Conservation (phyloP, 2,888 invertebrate species). For the Pherbina coryleti region DNA sequence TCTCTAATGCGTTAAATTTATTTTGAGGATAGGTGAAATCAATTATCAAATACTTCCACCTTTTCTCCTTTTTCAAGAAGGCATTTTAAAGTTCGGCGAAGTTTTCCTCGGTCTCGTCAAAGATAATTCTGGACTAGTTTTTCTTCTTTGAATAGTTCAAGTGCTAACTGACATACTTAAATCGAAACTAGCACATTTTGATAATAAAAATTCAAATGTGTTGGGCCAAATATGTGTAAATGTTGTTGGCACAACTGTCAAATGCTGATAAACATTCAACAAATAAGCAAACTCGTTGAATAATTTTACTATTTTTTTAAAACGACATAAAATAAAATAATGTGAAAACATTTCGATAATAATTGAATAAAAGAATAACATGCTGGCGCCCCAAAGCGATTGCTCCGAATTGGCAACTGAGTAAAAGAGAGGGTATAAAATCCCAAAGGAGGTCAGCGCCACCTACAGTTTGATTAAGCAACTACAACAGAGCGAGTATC, state of each 20-base stretch:
- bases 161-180: too few relatives aligned
- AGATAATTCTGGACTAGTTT: background rate
- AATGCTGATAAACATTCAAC: conserved; percentile 21
- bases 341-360: background rate
- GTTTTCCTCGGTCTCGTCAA: too few relatives aligned
- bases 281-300: background rate
- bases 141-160: too few relatives aligned
- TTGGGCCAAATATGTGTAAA: background rate
- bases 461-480: conserved; percentile 24
- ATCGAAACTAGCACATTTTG: background rate
- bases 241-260: background rate
- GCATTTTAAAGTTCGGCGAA: too few relatives aligned
- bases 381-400: background rate
- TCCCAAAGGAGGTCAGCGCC: conserved; percentile 29
- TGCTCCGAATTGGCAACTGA: background rate
- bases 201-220: background rate
- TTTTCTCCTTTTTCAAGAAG: too few relatives aligned
- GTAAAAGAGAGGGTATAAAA: background rate
- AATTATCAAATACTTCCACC: too few relatives aligned
- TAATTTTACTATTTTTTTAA: background rate
- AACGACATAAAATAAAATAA: background rate
- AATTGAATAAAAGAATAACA: conserved; percentile 1
- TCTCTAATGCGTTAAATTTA: too few relatives aligned
- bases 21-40: too few relatives aligned
- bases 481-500: background rate